A percentile compares a stretch with the other conserved stretches of the same genome.
Evolutionary conservation across 2,113 vertebrate genomes (phyloP).

Genomic region (Heloderma charlesbogerti): DNA sequence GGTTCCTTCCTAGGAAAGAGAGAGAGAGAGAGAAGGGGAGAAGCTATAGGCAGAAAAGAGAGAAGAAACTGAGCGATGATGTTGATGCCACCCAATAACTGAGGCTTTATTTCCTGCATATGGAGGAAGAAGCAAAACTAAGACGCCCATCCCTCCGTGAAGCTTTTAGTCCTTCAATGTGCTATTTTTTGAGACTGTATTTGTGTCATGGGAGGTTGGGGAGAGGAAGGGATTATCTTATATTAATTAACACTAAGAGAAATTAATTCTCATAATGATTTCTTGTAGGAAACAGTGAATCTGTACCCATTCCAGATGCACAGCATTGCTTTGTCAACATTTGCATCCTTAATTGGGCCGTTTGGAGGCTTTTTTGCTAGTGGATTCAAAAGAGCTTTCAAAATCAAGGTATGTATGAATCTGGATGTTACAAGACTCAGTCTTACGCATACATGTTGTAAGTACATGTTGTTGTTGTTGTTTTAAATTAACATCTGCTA

Average conservation of each 20-base stretch:
- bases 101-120: not conserved
- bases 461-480: not conserved
- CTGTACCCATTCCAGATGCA: conserved; percentile 97
- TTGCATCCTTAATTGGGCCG: conserved; percentile 93
- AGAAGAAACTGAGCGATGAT: not conserved
- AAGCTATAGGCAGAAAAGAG: not conserved
- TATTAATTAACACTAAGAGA: not conserved
- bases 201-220: not conserved
- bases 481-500: not conserved
- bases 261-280: conserved; percentile 4
- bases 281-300: conserved; percentile 86
- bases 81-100: not conserved
- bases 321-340: conserved; percentile 93
- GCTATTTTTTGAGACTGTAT: not conserved
- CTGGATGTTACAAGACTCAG: not conserved
- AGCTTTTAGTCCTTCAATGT: not conserved
- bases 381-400: conserved; percentile 98
- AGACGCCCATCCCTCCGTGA: not conserved
- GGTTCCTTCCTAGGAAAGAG: not conserved
- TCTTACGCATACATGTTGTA: not conserved
- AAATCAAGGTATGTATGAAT: conserved; percentile 89
- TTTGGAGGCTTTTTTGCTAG: conserved; percentile 99
- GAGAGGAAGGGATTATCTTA: not conserved
- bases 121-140: not conserved
- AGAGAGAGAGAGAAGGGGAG: not conserved